phyloP scores from a whole-genome alignment of 2,797 vertebrate genomes.

The Silurus aristotelis region DNA sequence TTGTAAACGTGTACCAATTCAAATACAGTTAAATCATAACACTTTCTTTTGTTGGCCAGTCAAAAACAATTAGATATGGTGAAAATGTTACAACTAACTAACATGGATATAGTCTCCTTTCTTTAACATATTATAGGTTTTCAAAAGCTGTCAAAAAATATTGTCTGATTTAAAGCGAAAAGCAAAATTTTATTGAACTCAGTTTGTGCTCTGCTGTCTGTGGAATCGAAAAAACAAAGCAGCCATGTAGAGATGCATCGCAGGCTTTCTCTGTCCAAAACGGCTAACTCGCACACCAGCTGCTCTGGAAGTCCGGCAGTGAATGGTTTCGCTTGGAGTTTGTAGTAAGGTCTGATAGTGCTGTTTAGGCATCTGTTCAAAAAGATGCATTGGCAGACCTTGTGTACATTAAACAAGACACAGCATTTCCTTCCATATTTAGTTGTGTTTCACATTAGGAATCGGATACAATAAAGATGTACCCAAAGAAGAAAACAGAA shows the following conservation, averaged over 20 bases:
- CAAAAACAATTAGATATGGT: neutral
- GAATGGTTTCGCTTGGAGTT: slow-evolving; percentile 4
- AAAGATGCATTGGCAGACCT: slow-evolving; percentile 11
- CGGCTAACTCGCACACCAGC: slow-evolving; percentile 21
- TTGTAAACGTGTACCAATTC: neutral
- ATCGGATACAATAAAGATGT: neutral
- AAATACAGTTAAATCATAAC: neutral
- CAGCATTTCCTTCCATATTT: neutral
- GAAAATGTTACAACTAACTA: neutral
- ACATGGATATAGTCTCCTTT: neutral
- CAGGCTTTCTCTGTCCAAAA: slow-evolving; percentile 8
- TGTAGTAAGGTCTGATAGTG: neutral
- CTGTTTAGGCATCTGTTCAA: neutral
- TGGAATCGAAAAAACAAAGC: neutral
- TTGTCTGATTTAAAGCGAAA: neutral
- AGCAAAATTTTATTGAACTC: neutral
- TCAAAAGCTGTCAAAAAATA: neutral
- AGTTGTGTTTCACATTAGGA: neutral
- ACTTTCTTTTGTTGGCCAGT: neutral
- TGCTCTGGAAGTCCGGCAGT: slow-evolving; percentile 18
- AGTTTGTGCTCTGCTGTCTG: neutral
- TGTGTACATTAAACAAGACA: neutral
- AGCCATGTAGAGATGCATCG: neutral
- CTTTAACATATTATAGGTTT: neutral
- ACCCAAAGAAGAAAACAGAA: neutral